Conservation (phyloP, 2,888 invertebrate species). For the Patella ulyssiponensis region DNA sequence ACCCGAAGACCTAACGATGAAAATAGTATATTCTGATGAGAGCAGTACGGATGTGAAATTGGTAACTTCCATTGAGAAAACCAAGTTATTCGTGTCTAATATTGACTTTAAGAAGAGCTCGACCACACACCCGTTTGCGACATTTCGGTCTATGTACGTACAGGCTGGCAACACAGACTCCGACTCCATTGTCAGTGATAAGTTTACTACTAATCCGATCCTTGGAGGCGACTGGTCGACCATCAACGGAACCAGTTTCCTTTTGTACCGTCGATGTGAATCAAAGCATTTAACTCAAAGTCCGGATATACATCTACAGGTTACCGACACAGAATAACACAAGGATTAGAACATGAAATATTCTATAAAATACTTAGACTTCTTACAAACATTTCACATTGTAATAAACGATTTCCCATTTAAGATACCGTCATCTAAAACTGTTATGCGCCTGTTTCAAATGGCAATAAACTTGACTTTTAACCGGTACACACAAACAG, state of each 20-base stretch:
- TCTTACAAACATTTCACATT: too few species aligned
- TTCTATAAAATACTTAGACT: too few species aligned
- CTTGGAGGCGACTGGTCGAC: slow-evolving; percentile 38
- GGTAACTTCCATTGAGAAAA: slow-evolving; percentile 40
- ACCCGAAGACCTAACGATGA: slow-evolving; percentile 39
- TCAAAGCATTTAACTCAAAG: slow-evolving; percentile 49
- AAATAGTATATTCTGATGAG: slow-evolving; percentile 48
- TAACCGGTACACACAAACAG: too few species aligned
- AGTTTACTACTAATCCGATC: slow-evolving; percentile 30
- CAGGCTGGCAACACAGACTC: slow-evolving; percentile 52
- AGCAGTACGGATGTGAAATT: slow-evolving; percentile 42
- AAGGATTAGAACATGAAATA: too few species aligned
- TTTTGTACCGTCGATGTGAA: slow-evolving; percentile 47
- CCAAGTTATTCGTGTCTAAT: slow-evolving; percentile 42
- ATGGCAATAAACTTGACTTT: too few species aligned
- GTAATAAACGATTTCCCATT: too few species aligned
- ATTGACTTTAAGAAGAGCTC: slow-evolving; percentile 38
- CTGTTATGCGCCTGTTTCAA: too few species aligned
- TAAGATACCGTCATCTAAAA: too few species aligned
- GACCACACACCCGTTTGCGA: slow-evolving; percentile 47
- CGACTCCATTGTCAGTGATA: slow-evolving; percentile 48
- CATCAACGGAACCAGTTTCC: slow-evolving; percentile 39
- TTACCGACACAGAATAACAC: slow-evolving; percentile 8
- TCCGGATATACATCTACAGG: slow-evolving; percentile 41
- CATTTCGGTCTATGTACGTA: slow-evolving; percentile 57